These are phyloP conservation scores for Stigmatopora nigra DNA, from an alignment of 2,113 vertebrate species.

Conservation along the genomic window DNA sequence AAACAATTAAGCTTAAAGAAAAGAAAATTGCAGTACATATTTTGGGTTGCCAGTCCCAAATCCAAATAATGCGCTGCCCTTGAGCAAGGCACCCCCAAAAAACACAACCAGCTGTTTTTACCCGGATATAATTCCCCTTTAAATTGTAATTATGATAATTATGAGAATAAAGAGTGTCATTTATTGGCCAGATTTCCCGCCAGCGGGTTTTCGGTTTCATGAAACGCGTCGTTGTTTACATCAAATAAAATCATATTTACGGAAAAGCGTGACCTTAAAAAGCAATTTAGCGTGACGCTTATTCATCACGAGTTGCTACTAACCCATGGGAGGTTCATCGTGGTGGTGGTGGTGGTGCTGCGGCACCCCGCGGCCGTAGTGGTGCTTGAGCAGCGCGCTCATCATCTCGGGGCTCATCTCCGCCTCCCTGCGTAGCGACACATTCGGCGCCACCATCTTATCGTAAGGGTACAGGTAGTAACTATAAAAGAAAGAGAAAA, in stretches of 20 bases:
- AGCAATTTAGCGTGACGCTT: background rate
- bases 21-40: too few relatives aligned
- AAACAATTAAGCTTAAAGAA: too few relatives aligned
- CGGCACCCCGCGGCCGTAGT: constrained; percentile 66
- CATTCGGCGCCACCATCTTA: constrained; percentile 95
- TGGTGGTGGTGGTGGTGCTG: constrained; percentile 66
- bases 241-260: background rate
- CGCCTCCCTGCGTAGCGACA: constrained; percentile 75
- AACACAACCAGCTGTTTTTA: too few relatives aligned
- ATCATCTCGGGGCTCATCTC: constrained; percentile 73
- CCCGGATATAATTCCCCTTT: background rate
- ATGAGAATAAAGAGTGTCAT: background rate
- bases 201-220: background rate
- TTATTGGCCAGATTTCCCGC: background rate
- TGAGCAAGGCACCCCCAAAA: too few relatives aligned
- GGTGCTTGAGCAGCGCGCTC: constrained; percentile 75
- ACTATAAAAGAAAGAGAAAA: constrained; percentile 53
- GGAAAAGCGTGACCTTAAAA: background rate
- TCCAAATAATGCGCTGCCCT: too few relatives aligned
- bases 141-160: background rate
- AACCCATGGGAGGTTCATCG: constrained; percentile 64
- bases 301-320: constrained; percentile 26
- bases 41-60: too few relatives aligned
- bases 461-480: constrained; percentile 96
- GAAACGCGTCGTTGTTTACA: background rate